Base-by-base conservation (phyloP, 2,888 invertebrate genomes). In the Hirtodrosophila alboralis region DNA sequence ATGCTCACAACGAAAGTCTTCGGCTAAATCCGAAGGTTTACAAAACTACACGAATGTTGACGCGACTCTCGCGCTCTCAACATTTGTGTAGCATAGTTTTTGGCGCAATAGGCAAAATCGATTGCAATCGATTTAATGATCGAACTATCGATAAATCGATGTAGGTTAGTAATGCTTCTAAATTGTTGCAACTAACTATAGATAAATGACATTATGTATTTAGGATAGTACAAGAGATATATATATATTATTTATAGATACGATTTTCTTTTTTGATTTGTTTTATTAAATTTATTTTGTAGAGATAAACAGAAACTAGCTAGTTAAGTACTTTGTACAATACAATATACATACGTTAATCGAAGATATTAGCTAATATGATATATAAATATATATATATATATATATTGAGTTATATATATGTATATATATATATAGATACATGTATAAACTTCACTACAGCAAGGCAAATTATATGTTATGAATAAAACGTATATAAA, bases 321-420 rank as follows among this genome's bases (percentile, higher is more conserved):
- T 77, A 80, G 53, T 60, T 77, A 52, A 41, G 45, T 84, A 80
- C 63, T 67, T 59, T 70, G 53, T 80, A 78, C 78, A 77, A 62
- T 70, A 80, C 60, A 60, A 60, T 67, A 80, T 67, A 75, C 75
- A 74, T 74, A 79, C 36, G 54, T 58, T 62, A 69, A 47, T 59
- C 51, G 51, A 68, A 63, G 40, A 41, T 62, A 59, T 52, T 66
- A 56, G 43, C 49, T 63, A 44, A 49, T 71, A 70, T 54, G 26
- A 58, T 48, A 62, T 58, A 49, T 31, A 33, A 49, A 38, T 61
- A 62, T 48, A 53, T 72, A 38, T 58, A 70, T 73, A 67, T 52
- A 49, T 44, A 49, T 57, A 38, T 31, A 48, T 38, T n/a, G n/a
- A 38, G 26, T 45, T 51, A 59, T 60, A 59, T 48, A 38, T 59